Percentiles rank a stretch among this genome's conserved stretches.
Evolutionary conservation across 1,140 invertebrate species (phyloP).

Genomic region (Drosophila melanica): DNA sequence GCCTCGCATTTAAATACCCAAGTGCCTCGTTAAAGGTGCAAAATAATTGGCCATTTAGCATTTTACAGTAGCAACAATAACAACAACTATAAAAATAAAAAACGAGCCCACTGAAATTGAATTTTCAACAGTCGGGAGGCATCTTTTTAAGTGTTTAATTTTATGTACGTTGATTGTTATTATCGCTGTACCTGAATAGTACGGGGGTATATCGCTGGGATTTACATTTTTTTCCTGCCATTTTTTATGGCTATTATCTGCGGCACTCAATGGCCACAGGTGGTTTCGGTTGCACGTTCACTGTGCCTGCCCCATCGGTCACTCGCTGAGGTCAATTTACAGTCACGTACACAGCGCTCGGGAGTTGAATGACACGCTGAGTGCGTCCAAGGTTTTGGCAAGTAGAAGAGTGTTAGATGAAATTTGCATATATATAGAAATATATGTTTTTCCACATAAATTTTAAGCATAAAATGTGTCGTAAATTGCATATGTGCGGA

Average conservation of each 20-base stretch:
- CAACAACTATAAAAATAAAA: conserved; percentile 1
- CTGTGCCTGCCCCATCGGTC: conserved; percentile 35
- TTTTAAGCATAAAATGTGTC: background rate
- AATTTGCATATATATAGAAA: background rate
- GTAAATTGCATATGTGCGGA: background rate
- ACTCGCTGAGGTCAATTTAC: conserved; percentile 64
- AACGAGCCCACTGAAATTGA: conserved; percentile 49
- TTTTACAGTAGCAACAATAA: conserved; percentile 61
- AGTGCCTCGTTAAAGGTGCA: conserved; percentile 61
- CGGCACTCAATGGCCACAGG: conserved; percentile 55
- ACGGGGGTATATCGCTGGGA: background rate
- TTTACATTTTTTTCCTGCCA: conserved; percentile 14
- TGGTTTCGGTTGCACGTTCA: conserved; percentile 46
- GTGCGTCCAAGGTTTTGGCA: conserved; percentile 2
- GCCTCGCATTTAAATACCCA: conserved; percentile 28
- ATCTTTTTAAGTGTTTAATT: conserved; percentile 51
- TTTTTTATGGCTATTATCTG: conserved; percentile 54
- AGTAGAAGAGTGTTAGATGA: background rate
- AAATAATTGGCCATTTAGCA: conserved; percentile 72
- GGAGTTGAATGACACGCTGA: conserved; percentile 47
- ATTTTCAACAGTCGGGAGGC: conserved; percentile 28
- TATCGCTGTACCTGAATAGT: too few species aligned
- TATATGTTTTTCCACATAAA: background rate
- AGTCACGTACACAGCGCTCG: conserved; percentile 50
- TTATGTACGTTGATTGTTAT: conserved; percentile 34